These are phyloP conservation scores for Simalia tracyae DNA, from an alignment of 2,797 vertebrate species.

Conservation along the genomic window DNA sequence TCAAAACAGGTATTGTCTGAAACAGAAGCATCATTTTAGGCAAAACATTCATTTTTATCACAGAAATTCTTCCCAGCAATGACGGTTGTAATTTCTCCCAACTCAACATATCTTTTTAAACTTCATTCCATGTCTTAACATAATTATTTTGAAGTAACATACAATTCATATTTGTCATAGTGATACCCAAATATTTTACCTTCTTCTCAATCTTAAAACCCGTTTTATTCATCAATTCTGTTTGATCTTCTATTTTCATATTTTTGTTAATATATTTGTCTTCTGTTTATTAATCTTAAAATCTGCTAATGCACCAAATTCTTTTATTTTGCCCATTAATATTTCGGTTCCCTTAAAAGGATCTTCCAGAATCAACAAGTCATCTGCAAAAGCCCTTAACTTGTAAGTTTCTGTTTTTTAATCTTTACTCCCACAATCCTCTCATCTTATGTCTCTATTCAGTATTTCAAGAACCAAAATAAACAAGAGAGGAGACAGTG, in stretches of 20 bases:
- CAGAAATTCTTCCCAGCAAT: not conserved
- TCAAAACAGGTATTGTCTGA: not conserved
- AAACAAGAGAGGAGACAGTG: not conserved
- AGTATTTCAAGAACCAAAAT: not conserved
- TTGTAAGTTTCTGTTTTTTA: not conserved
- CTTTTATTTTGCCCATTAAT: not conserved
- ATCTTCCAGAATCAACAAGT: not conserved
- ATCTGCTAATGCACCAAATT: not conserved
- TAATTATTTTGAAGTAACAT: not conserved
- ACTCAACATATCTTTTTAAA: not conserved
- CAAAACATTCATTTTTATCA: not conserved
- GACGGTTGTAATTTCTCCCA: not conserved
- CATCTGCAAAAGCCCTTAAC: not conserved
- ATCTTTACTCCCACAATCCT: not conserved
- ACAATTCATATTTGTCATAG: not conserved
- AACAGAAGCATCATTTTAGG: not conserved
- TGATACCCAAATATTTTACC: not conserved
- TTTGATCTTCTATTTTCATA: not conserved
- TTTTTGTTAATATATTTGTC: not conserved
- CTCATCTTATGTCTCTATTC: not conserved
- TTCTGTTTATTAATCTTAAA: not conserved
- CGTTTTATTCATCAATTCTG: not conserved
- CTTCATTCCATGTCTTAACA: not conserved
- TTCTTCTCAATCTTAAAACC: not conserved
- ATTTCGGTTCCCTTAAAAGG: not conserved